phyloP scores from a whole-genome alignment of 1,140 invertebrate genomes.

The Trypoxylus dichotomus region DNA sequence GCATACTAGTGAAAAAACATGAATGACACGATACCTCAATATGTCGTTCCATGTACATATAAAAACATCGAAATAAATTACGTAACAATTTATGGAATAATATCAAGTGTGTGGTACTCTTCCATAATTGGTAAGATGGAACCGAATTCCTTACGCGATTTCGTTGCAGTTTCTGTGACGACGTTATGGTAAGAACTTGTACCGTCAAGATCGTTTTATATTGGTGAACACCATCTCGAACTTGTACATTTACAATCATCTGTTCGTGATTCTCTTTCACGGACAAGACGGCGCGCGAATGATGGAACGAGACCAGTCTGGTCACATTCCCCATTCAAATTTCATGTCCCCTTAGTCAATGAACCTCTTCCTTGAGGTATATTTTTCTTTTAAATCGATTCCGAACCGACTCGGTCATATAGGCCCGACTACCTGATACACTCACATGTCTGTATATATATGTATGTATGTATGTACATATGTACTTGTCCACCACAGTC shows the following conservation, averaged over 20 bases:
- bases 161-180: background rate
- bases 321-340: slow-evolving; percentile 22
- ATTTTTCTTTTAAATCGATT: background rate
- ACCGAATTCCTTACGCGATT: background rate
- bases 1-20: no score
- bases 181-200: background rate
- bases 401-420: background rate
- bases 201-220: background rate
- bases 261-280: slow-evolving; percentile 10
- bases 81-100: no score
- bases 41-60: no score
- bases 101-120: no score
- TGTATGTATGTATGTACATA: no score
- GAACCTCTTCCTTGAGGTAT: slow-evolving; percentile 3
- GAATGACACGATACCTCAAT: no score
- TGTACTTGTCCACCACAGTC: background rate
- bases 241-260: background rate
- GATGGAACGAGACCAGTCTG: slow-evolving; percentile 24
- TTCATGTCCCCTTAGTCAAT: slow-evolving; percentile 18
- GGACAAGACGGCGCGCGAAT: background rate
- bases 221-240: background rate
- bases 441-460: background rate
- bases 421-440: background rate
- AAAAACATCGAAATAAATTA: no score
- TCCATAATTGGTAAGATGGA: no score